phyloP scores from a whole-genome alignment of 2,797 vertebrate species.

The Sarcophilus harrisii region DNA sequence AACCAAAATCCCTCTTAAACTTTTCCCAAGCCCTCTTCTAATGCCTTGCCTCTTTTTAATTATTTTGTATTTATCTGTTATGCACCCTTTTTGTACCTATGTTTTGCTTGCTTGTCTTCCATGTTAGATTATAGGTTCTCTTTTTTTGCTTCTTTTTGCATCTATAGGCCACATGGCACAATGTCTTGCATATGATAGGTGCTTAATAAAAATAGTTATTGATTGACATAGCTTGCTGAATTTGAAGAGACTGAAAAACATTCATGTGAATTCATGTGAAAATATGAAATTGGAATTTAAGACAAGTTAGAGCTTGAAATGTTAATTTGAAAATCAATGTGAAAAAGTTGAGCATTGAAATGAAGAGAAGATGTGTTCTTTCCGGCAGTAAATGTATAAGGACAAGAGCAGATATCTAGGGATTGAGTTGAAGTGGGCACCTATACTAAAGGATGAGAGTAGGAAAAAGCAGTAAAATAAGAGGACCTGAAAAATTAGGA shows the following conservation, averaged over 20 bases:
- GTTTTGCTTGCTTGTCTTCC: not conserved
- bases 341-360: not conserved
- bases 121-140: not conserved
- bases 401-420: not conserved
- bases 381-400: not conserved
- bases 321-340: not conserved
- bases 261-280: not conserved
- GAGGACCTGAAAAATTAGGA: not conserved
- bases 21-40: not conserved
- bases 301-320: not conserved
- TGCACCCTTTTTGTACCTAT: not conserved
- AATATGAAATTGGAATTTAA: not conserved
- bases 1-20: not conserved
- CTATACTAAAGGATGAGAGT: not conserved
- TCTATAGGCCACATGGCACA: too few relatives aligned
- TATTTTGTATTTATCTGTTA: not conserved
- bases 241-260: not conserved
- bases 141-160: not conserved
- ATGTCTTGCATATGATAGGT: not conserved
- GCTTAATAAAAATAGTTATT: not conserved
- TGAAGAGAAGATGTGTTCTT: not conserved
- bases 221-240: not conserved
- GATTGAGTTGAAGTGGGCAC: not conserved
- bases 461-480: not conserved
- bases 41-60: not conserved